phyloP scores from a whole-genome alignment of 2,797 vertebrate species.

The Heterohyrax brucei region DNA sequence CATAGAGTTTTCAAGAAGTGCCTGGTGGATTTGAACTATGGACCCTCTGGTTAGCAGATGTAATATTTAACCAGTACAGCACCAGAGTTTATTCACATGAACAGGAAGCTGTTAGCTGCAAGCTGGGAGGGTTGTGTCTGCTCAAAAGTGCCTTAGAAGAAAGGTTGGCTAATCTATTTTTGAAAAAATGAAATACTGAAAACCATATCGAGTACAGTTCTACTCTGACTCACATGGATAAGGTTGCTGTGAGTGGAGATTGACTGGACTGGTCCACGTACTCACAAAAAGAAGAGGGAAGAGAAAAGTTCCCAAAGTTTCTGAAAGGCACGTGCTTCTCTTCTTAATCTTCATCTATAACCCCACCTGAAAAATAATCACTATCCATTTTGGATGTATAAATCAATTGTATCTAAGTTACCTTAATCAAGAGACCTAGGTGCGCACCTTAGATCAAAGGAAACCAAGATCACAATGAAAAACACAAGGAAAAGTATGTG shows the following conservation, averaged over 20 bases:
- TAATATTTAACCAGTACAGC: no score
- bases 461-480: constrained; percentile 59
- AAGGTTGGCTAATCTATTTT: no score
- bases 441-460: constrained; percentile 57
- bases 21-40: no score
- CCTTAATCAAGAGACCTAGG: not conserved
- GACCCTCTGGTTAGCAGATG: no score
- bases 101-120: not conserved
- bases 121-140: no score
- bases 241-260: no score
- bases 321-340: constrained; percentile 17
- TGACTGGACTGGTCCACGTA: no score
- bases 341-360: not conserved
- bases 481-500: not conserved
- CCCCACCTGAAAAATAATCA: not conserved
- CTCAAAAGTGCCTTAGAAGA: no score
- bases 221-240: no score
- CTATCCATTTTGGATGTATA: constrained; percentile 10
- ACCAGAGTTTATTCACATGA: not conserved
- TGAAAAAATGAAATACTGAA: no score
- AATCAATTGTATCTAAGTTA: constrained; percentile 35
- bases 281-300: not conserved
- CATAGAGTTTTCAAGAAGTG: no score
- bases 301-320: not conserved
- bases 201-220: no score